Conservation (phyloP, 2,888 invertebrate genomes). For the Athalia circularis region DNA sequence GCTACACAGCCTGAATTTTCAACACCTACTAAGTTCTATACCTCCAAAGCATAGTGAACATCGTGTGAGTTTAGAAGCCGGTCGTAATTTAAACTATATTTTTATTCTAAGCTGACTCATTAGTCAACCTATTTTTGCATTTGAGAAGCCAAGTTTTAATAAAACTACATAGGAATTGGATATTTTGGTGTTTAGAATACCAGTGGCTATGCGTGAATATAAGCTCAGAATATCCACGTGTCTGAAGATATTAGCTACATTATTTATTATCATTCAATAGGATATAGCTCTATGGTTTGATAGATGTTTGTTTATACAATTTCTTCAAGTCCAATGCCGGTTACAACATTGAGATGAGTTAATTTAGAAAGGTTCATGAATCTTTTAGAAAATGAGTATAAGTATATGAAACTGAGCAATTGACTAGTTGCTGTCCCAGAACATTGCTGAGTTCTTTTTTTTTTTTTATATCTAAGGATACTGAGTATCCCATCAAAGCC, state of each 20-base stretch:
- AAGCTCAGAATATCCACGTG: constrained; percentile 2
- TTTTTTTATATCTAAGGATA: no score
- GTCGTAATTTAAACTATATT: constrained; percentile 29
- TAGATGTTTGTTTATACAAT: no score
- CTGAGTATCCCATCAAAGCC: no score
- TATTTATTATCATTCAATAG: neutral
- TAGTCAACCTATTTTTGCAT: constrained; percentile 38
- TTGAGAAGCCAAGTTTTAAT: constrained; percentile 13
- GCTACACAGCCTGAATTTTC: constrained; percentile 1
- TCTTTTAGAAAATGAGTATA: no score
- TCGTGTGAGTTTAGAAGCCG: constrained; percentile 12
- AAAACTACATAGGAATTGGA: neutral
- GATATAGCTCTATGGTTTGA: no score
- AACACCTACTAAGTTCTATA: constrained; percentile 19
- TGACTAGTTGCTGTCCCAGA: no score
- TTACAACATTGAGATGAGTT: no score
- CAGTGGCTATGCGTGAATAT: constrained; percentile 6
- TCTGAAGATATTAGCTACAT: constrained; percentile 7
- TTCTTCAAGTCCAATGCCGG: no score
- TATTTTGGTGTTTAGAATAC: constrained; percentile 17
- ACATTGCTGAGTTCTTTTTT: no score
- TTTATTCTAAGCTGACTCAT: constrained; percentile 35
- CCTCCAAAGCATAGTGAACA: neutral
- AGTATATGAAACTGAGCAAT: no score
- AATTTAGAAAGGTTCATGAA: no score